Evolutionary conservation across 2,888 invertebrate genomes (phyloP).

Genomic region (Sphecodes monilicornis): DNA sequence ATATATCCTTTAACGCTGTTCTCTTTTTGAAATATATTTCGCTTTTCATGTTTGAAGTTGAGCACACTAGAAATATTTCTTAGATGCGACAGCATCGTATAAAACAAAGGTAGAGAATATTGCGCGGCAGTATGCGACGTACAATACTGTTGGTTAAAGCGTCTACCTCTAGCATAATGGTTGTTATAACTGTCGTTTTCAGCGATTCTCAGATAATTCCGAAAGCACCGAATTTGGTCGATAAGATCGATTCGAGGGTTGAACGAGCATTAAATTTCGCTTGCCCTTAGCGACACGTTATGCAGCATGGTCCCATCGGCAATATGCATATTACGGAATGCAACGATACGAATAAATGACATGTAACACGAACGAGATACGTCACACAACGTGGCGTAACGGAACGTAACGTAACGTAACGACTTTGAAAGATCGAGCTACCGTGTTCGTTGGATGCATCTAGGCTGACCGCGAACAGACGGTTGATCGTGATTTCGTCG

Average conservation of each 20-base stretch:
- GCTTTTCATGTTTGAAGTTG: not conserved
- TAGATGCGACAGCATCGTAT: too few relatives aligned
- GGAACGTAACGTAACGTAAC: constrained; percentile 1
- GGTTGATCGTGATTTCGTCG: constrained; percentile 54
- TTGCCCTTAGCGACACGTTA: constrained; percentile 5
- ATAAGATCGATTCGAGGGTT: not conserved
- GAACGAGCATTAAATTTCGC: not conserved
- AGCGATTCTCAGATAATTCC: not conserved
- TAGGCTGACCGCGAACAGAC: constrained; percentile 47
- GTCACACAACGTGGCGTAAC: not conserved
- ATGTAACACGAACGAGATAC: constrained; percentile 26
- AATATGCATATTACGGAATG: not conserved
- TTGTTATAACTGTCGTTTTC: not conserved
- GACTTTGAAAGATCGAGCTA: constrained; percentile 13
- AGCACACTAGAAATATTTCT: not conserved
- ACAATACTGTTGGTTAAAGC: too few relatives aligned
- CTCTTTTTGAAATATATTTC: not conserved
- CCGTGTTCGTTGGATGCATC: constrained; percentile 15
- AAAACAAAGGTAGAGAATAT: too few relatives aligned
- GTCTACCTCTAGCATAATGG: not conserved
- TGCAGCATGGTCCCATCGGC: not conserved
- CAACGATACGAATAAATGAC: constrained; percentile 41
- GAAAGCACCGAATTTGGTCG: not conserved
- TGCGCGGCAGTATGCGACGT: too few relatives aligned
- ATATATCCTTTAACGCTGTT: constrained; percentile 30